Evolutionary conservation across 2,797 vertebrate genomes (phyloP), one percentile per base, ranked within the genome.

Genomic region (Margarornis squamiger): DNA sequence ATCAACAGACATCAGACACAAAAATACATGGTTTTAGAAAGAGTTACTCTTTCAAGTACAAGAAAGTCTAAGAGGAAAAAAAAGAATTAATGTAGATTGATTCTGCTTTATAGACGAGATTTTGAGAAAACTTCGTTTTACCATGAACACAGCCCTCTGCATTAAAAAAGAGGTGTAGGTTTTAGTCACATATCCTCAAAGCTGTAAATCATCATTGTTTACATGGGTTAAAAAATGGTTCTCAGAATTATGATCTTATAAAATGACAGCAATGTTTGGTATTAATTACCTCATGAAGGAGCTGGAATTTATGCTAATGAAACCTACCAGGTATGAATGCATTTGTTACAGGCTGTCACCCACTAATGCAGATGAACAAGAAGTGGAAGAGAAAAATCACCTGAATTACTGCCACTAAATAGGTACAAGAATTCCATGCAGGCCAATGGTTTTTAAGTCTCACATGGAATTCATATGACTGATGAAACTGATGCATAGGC

Each of bases 241-340:
- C 29, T 88, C 45, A 61, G 52, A 87, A 92, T 85, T 77, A 86
- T 17, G 59, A 72, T 80, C 71, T 71, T 86, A 62, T 12, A 48
- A 91, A 82, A 86, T 66, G 52, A 74, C 45, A 86, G 54, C 65
- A 95, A 80, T 62, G 7, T 85, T 92, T 89, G 91, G 41, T 95
- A 82, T 88, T 86, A 93, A 94, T 80, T 63, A 81, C 43, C 23
- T 59, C 45, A 73, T 20, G 58, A 86, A 90, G 85, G 43, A 86
- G 26, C 49, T 73, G 65, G 55, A 92, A 94, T 94, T 94, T 89
- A 88, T 88, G 79, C 73, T 94, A 90, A 95, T 78, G 86, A 93
- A 75, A 39, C 74, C 68, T 85, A 72, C 57, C 62, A 77, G 24
- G 71, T 85, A 86, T 0, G 9, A 90, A 86, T 88, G 84, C 90